Evolutionary conservation across 2,113 vertebrate species (phyloP).

Genomic region (Archocentrus centrarchus): DNA sequence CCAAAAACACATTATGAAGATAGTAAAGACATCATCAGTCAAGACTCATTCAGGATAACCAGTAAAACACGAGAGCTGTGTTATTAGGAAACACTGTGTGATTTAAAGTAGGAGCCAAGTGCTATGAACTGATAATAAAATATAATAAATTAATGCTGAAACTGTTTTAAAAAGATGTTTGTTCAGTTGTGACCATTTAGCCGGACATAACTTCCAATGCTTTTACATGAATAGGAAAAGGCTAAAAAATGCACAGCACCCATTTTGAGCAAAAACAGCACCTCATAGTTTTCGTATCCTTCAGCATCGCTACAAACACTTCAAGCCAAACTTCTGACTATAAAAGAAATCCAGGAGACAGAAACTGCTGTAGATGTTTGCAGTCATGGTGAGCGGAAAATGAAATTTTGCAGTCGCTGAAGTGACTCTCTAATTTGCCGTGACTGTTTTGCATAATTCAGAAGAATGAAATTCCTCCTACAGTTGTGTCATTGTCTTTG

Average conservation of each 20-base stretch:
- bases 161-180: background rate
- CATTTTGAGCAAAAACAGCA: background rate
- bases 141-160: background rate
- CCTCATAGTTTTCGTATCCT: too few species aligned
- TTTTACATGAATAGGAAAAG: background rate
- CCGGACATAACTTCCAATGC: too few species aligned
- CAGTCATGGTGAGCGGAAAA: background rate
- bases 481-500: background rate
- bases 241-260: background rate
- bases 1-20: background rate
- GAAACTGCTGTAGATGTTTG: background rate
- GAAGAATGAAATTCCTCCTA: background rate
- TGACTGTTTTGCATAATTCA: background rate
- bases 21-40: background rate
- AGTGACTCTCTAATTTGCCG: background rate
- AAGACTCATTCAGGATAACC: background rate
- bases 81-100: background rate
- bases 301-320: too few species aligned
- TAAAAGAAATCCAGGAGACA: background rate
- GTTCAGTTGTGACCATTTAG: too few species aligned
- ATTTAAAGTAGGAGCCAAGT: background rate
- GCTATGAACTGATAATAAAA: background rate
- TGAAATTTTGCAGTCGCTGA: background rate
- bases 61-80: background rate
- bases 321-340: too few species aligned